phyloP scores from a whole-genome alignment of 1,140 invertebrate species.

The Drosophila suzukii region DNA sequence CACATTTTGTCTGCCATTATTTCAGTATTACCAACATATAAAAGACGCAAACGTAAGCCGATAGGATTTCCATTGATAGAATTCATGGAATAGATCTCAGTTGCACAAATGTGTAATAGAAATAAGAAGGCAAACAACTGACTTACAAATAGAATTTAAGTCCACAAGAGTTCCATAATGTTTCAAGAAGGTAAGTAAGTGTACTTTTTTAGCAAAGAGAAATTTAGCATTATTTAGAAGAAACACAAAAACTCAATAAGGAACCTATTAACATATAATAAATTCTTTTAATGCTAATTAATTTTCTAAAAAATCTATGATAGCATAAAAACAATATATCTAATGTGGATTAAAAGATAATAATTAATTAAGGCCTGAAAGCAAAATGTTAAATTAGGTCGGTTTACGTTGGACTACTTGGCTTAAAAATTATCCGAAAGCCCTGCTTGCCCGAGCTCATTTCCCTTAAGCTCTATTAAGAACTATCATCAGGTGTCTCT shows the following conservation, averaged over 20 bases:
- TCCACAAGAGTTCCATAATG: too few species aligned
- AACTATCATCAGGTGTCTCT: slow-evolving; percentile 42
- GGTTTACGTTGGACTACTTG: background rate
- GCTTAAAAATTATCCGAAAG: slow-evolving; percentile 11
- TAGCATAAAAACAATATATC: too few species aligned
- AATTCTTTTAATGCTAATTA: too few species aligned
- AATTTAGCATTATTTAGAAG: too few species aligned
- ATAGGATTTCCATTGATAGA: background rate
- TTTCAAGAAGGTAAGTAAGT: too few species aligned
- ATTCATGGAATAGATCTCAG: background rate
- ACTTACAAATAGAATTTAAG: background rate
- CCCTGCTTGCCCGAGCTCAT: slow-evolving; percentile 9
- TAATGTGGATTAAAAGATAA: too few species aligned
- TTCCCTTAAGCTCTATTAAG: slow-evolving; percentile 22
- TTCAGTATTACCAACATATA: background rate
- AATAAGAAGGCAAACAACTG: background rate
- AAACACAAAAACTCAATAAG: too few species aligned
- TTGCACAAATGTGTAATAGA: background rate
- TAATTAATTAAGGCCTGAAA: background rate
- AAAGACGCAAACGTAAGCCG: background rate
- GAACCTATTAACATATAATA: too few species aligned
- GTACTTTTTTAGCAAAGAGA: too few species aligned
- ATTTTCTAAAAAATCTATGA: too few species aligned
- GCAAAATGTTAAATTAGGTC: background rate
- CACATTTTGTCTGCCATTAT: slow-evolving; percentile 4